Evolutionary conservation across 2,888 invertebrate genomes (phyloP).

Genomic region (Acronicta alni): DNA sequence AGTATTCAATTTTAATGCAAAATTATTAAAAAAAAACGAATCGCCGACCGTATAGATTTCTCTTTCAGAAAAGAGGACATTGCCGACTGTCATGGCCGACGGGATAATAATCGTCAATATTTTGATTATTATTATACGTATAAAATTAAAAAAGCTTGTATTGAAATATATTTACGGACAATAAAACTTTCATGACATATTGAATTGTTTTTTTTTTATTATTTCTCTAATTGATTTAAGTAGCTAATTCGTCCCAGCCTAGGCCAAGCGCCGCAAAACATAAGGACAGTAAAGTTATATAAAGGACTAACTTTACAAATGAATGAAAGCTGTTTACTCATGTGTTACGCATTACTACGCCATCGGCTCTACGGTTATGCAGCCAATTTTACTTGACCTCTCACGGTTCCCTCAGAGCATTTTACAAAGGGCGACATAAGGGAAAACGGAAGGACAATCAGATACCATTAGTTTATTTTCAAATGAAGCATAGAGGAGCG

Average conservation of each 20-base stretch:
- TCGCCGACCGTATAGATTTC: no score
- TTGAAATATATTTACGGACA: background rate
- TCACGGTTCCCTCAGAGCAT: conserved; percentile 51
- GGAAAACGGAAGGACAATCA: conserved; percentile 58
- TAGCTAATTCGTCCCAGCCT: background rate
- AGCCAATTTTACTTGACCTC: conserved; percentile 65
- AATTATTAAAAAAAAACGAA: no score
- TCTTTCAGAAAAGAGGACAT: background rate
- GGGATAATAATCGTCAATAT: no score
- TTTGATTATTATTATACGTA: no score
- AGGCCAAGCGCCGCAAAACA: background rate
- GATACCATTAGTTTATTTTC: conserved; percentile 66
- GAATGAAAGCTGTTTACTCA: conserved; percentile 74
- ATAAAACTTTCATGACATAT: background rate
- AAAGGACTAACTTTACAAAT: conserved; percentile 57
- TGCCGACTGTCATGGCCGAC: no score
- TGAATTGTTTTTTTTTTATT: no score
- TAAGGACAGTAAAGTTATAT: conserved; percentile 21
- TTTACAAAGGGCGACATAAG: conserved; percentile 54
- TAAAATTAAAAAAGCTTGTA: no score
- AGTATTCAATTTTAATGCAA: no score
- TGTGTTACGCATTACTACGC: conserved; percentile 69
- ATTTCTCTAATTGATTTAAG: no score
- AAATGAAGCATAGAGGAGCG: conserved; percentile 81
- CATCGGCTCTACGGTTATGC: conserved; percentile 60